Percentiles rank a stretch among this genome's conserved stretches.
Conservation (phyloP, 2,113 vertebrate species). For the Scomber colias region DNA sequence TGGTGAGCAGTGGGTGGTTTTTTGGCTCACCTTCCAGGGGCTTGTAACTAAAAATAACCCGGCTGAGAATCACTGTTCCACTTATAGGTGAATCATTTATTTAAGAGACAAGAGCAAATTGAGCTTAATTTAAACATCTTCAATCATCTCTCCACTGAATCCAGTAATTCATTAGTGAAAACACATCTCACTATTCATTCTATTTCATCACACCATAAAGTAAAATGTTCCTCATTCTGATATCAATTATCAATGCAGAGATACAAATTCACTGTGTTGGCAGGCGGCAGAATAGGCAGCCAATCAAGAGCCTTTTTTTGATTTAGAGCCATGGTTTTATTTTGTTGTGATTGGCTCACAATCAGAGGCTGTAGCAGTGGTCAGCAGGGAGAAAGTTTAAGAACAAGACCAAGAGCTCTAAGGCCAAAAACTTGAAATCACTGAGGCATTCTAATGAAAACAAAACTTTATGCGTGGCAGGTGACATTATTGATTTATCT, state of each 20-base stretch:
- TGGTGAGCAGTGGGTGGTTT: not conserved
- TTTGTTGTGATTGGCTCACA: slow-evolving; percentile 42
- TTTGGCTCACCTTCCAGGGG: slow-evolving; percentile 6
- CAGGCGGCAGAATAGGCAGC: slow-evolving; percentile 10
- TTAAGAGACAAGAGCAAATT: not conserved
- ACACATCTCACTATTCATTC: not conserved
- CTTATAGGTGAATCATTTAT: not conserved
- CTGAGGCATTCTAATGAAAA: slow-evolving; percentile 25
- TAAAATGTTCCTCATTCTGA: slow-evolving; percentile 6
- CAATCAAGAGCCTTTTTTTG: slow-evolving; percentile 29
- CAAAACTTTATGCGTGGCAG: not conserved
- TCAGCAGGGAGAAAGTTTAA: slow-evolving; percentile 23
- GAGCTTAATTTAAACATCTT: too few relatives aligned
- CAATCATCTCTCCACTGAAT: too few relatives aligned
- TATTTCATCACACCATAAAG: not conserved
- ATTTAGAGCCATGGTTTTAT: slow-evolving; percentile 25
- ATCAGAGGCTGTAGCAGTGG: slow-evolving; percentile 28
- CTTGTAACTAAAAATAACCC: slow-evolving; percentile 6
- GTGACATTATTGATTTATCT: slow-evolving; percentile 53
- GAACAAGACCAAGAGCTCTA: slow-evolving; percentile 1
- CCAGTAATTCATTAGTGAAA: not conserved
- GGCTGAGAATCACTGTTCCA: not conserved
- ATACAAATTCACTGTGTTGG: slow-evolving; percentile 6
- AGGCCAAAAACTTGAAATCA: slow-evolving; percentile 29
- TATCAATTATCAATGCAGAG: slow-evolving; percentile 1